phyloP scores from a whole-genome alignment of 30 jellyfish, hydroid and myxozoan species.

The Aurelia sp. region DNA sequence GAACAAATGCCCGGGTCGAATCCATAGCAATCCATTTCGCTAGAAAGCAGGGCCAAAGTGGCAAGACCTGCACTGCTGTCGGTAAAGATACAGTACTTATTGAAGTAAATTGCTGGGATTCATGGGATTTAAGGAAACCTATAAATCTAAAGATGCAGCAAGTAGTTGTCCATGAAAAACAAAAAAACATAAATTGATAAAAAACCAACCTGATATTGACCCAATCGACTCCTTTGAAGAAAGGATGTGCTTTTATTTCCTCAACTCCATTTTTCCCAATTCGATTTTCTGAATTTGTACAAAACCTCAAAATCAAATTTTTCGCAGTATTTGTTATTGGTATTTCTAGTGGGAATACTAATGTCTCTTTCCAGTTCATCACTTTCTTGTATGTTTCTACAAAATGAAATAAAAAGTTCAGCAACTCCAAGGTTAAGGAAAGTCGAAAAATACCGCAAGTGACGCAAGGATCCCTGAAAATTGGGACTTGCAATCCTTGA shows the following conservation, averaged over 20 bases:
- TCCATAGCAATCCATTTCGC: too few relatives aligned
- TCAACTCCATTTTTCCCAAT: conserved; percentile 92
- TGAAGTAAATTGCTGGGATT: too few relatives aligned
- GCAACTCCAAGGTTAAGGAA: background rate
- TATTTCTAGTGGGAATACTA: conserved; percentile 92
- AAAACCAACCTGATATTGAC: conserved; percentile 80
- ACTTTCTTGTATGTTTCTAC: conserved; percentile 96
- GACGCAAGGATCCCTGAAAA: too few relatives aligned
- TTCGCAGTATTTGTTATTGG: conserved; percentile 93
- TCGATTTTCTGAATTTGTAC: conserved; percentile 94
- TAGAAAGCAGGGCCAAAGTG: too few relatives aligned
- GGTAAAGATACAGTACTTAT: too few relatives aligned
- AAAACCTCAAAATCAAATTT: conserved; percentile 85
- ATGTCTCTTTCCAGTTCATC: conserved; percentile 96
- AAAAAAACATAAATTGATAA: background rate
- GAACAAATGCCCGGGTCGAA: too few relatives aligned
- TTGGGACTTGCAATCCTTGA: too few relatives aligned
- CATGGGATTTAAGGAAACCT: too few relatives aligned
- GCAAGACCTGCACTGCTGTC: too few relatives aligned
- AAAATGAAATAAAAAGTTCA: background rate
- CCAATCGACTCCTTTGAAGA: conserved; percentile 96
- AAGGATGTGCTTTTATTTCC: conserved; percentile 89
- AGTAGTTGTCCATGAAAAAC: too few relatives aligned
- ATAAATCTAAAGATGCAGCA: too few relatives aligned
- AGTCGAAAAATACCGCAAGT: too few relatives aligned